Evolutionary conservation across 2,797 vertebrate species (phyloP).

Genomic region (Sebastes nivosus): DNA sequence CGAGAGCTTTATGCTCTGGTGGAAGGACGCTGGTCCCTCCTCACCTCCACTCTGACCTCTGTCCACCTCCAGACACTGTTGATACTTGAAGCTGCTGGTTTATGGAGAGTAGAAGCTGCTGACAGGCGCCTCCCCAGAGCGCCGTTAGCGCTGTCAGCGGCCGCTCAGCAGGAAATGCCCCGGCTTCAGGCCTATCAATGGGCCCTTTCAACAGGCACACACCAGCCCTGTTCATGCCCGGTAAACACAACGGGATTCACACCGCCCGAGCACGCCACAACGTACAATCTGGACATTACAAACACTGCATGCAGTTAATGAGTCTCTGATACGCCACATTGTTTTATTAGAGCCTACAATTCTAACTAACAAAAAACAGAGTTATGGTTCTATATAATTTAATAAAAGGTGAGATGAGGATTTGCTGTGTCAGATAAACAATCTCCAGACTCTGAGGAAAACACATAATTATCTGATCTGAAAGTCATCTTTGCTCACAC

Average conservation of each 20-base stretch:
- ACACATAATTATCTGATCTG: conserved; percentile 7
- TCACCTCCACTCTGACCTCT: conserved; percentile 11
- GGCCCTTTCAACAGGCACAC: conserved; percentile 72
- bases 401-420: not conserved
- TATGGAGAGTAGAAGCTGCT: conserved; percentile 66
- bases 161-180: conserved; percentile 76
- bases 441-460: not conserved
- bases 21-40: conserved; percentile 6
- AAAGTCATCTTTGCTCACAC: conserved; percentile 21
- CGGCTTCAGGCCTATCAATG: conserved; percentile 78
- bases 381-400: not conserved
- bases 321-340: not conserved
- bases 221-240: conserved; percentile 49
- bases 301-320: not conserved
- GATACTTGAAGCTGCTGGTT: conserved; percentile 40
- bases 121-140: conserved; percentile 72
- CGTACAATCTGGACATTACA: not conserved
- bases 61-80: conserved; percentile 37
- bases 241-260: conserved; percentile 63
- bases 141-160: conserved; percentile 71
- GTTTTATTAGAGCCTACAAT: not conserved
- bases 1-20: not conserved
- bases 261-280: conserved; percentile 15
- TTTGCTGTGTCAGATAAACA: conserved; percentile 6
- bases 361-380: conserved; percentile 5